These are phyloP conservation scores for Globodera rostochiensis DNA, from an alignment of 1,140 invertebrate species.

Conservation along the genomic window DNA sequence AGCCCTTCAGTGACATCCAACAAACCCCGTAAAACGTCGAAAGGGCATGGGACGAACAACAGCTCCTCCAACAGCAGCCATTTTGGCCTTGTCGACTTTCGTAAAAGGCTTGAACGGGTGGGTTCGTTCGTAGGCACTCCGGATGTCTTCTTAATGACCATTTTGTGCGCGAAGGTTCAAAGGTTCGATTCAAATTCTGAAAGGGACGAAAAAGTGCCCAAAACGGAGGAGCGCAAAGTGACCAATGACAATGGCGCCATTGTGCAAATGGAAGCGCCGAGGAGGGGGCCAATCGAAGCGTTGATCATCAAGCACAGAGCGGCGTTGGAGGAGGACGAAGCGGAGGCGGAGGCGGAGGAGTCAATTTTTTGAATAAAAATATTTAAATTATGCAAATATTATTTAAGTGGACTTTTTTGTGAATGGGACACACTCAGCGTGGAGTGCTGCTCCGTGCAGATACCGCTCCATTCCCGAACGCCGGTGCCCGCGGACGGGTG, in stretches of 20 bases:
- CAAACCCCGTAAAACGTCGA: too few relatives aligned
- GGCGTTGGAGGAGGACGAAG: neutral
- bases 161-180: neutral
- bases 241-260: neutral
- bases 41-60: too few relatives aligned
- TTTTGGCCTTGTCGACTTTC: too few relatives aligned
- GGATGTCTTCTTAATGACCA: too few relatives aligned
- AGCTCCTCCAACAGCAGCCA: too few relatives aligned
- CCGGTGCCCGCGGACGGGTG: neutral
- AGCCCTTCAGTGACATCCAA: too few relatives aligned
- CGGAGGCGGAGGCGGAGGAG: neutral
- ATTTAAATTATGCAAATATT: too few relatives aligned
- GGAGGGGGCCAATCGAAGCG: neutral
- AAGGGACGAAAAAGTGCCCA: neutral
- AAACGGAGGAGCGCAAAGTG: neutral
- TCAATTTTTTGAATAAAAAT: too few relatives aligned
- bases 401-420: neutral
- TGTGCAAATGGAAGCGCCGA: neutral
- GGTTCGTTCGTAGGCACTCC: too few relatives aligned
- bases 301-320: neutral
- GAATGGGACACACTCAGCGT: neutral
- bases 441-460: slow-evolving; percentile 12
- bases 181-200: neutral
- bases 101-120: too few relatives aligned
- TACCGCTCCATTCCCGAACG: neutral